Evolutionary conservation across 2,888 invertebrate genomes (phyloP).

Genomic region (Adelphocoris suturalis): DNA sequence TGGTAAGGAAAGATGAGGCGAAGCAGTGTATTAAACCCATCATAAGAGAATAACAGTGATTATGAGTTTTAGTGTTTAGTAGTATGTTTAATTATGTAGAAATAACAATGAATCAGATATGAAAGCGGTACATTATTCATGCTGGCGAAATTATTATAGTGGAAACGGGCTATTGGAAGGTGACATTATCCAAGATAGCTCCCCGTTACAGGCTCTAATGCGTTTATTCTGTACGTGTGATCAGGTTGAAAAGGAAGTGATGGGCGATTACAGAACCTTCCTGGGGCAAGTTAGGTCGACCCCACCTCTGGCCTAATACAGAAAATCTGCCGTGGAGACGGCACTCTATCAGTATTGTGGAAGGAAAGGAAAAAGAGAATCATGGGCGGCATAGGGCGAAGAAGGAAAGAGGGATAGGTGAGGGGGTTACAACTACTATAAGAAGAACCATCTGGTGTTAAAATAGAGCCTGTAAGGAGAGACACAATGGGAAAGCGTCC

Average conservation of each 20-base stretch:
- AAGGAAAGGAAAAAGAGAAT: slow-evolving; percentile 34
- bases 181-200: not conserved
- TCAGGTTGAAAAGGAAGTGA: not conserved
- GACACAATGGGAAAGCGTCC: slow-evolving; percentile 56
- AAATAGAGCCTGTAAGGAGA: slow-evolving; percentile 47
- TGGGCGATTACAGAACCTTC: slow-evolving; percentile 10
- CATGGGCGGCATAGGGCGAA: not conserved
- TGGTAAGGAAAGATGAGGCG: too few relatives aligned
- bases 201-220: not conserved
- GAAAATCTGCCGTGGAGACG: slow-evolving; percentile 30
- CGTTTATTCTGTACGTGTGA: slow-evolving; percentile 24
- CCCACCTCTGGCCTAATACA: not conserved
- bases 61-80: too few relatives aligned
- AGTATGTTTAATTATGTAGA: too few relatives aligned
- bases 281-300: not conserved
- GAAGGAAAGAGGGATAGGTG: not conserved
- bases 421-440: slow-evolving; percentile 8
- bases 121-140: too few relatives aligned
- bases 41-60: too few relatives aligned
- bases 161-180: too few relatives aligned
- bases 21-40: too few relatives aligned
- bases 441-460: slow-evolving; percentile 62
- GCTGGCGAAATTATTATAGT: too few relatives aligned
- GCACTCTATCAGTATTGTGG: slow-evolving; percentile 26
- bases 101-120: too few relatives aligned